Base-by-base conservation (phyloP, 2,797 vertebrate genomes). In the Vireo griseus region DNA sequence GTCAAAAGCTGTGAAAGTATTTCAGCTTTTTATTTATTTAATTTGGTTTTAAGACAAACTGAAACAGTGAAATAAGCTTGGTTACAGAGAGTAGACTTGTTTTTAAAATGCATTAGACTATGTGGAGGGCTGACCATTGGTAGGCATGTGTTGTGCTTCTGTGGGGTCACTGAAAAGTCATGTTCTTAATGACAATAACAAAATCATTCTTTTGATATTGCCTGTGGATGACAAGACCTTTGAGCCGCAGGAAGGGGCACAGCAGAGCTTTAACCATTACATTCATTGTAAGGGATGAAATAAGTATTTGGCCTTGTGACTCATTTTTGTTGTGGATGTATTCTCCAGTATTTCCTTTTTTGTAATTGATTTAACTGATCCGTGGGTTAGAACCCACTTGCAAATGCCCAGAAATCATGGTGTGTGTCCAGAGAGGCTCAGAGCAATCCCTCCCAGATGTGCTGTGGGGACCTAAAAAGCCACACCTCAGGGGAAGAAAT, bases 31-130 rank as follows among this genome's bases (percentile, higher is more conserved):
- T 61, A 18, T 77, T 68, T 33, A 39, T 62, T 84, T 57, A 8
- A 31, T 66, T 90, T 92, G 37, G 2, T 71, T 96, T 88, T 67
- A 63, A 73, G 82, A 66, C n/a, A 90, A 63, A 69, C 26, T 66
- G 48, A 76, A 82, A 29, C 16, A 68, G 28, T 42, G 19, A 87
- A 81, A 39, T 57, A 57, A 78, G 20, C 35, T 40, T 68, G 21
- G 11, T 66, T 88, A 48, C 25, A 48, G 55, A 72, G 26, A 75
- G 5, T 22, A 67, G 50, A 45, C 31, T 86, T 65, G 7, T 13
- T 54, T 83, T 85, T 69, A 40, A 74, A 86, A 86, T 44, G 24
- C 24, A 29, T 77, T 59, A 28, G 35, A 26, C 11, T 55, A 0
- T 54, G 47, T 50, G 40, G 31, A 71, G 62, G 28, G 20, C 29